Base-by-base conservation (phyloP, 1,140 invertebrate genomes). In the Bradysia coprophila region DNA sequence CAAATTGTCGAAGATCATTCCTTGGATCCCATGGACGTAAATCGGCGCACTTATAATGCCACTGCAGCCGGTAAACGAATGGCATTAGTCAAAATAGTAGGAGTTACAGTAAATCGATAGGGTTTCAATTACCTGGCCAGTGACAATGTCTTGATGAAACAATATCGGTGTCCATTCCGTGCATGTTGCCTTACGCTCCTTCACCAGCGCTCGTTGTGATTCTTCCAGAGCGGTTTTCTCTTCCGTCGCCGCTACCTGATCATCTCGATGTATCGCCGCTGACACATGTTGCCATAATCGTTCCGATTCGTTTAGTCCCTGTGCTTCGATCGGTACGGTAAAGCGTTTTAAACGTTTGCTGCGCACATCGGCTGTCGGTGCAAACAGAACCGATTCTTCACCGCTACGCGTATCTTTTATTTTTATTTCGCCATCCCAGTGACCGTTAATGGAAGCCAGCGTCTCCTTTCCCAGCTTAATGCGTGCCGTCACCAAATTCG, bases 201-300 rank as follows among this genome's bases (percentile, higher is more conserved):
- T 59, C 11, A 59, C 59, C 0, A 54, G 43, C 16, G 58, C 48
- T 16, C 90, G 67, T 59, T 95, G 90, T 8, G 72, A 75, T 55
- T 92, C 86, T 52, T 95, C 90, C 33, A 94, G 65, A 37, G 75
- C 60, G 4, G 83, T 90, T 63, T 95, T 95, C 50, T 90, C 83
- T 40, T 88, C 77, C 3, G 89, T 95, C 0, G 90, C 90, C 11
- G 74, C 75, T 23, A 75, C 60, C 66, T 86, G 81, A 64, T 94
- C 85, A 46, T 86, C 78, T 20, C 67, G 66, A 8, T 65, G 56
- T 44, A 94, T 88, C 1, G 88, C 88, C 37, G 75, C 69, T 0
- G 83, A 84, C 0, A 94, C 89, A 43, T 77, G 73, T 11, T 72
- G 59, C 90, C 89, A 94, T 2, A 93, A 63, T 49, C 76, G 75